Base-by-base conservation (phyloP, 2,888 invertebrate species). In the Tinea pellionella region DNA sequence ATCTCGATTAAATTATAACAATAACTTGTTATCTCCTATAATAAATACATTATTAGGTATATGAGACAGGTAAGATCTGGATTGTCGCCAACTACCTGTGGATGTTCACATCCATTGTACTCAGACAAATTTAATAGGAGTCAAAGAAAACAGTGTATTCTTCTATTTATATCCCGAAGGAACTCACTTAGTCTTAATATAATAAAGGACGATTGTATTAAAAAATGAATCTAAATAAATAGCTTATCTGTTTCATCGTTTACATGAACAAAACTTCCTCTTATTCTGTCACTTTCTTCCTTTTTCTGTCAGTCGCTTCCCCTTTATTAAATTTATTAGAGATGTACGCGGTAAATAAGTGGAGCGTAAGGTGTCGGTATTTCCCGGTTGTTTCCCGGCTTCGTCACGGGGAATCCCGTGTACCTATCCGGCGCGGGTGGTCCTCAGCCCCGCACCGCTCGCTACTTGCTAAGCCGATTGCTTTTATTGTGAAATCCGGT, bases 21-120 rank as follows among this genome's bases (percentile, higher is more conserved):
- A 30, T 51, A 51, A 24, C 3, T 19, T n/a, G 12, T 6, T 53
- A 53, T 53, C 12, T 12, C 16, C 9, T 16, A 53, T 53, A 24
- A 53, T 18, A 53, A 24, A 53, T 53, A 53, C 18, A 16, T 47
- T 18, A 53, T 53, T 24, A 24, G 24, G 24, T 3, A 53, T 18
- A 53, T 24, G 53, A 53, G 15, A 12, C 76, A 80, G 75, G 75
- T 80, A 70, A 71, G 68, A 66, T 67, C 76, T 84, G 85, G 86
- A 80, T 66, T 65, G 63, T 66, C 74, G 83, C 86, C 84, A 85
- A 85, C 86, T 78, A 85, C 86, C 84, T 86, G 86, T 86, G 72
- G 86, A 78, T 70, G 69, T 69, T 71, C 65, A 16, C 47, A 47
- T 47, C 47, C 47, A 47, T 47, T 47, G 15, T 18, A 6, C 16